A percentile compares a stretch with the other conserved stretches of the same genome.
Evolutionary conservation across 2,888 invertebrate genomes (phyloP).

Genomic region (Smittia aterrima): DNA sequence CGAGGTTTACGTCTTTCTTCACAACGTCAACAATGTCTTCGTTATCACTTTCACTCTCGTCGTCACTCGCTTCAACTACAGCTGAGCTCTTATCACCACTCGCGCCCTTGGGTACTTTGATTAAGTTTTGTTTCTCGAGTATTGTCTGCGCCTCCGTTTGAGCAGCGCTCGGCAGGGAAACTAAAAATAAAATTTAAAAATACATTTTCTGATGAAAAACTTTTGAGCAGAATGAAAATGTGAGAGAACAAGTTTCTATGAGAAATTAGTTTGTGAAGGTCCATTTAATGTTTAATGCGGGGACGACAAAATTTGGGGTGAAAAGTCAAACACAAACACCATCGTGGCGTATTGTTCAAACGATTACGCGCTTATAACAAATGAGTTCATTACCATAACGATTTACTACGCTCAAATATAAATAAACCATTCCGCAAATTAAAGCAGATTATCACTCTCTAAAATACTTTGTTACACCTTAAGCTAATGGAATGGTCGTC

Average conservation of each 20-base stretch:
- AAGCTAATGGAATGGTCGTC: background rate
- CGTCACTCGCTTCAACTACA: conserved; percentile 27
- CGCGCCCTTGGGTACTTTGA: background rate
- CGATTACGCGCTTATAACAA: background rate
- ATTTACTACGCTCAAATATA: conserved; percentile 52
- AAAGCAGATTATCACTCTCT: background rate
- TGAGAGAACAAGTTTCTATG: background rate
- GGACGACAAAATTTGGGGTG: background rate
- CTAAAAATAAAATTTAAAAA: conserved; percentile 46
- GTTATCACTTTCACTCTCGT: conserved; percentile 38
- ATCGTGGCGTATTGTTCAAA: background rate
- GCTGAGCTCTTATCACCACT: conserved; percentile 30
- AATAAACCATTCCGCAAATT: conserved; percentile 50
- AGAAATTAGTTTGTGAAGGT: background rate
- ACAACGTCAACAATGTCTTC: background rate
- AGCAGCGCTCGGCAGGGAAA: conserved; percentile 54
- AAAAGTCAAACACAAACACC: background rate
- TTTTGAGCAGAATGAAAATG: background rate
- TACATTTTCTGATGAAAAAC: conserved; percentile 19
- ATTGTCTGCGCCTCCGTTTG: conserved; percentile 48
- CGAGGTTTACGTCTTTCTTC: conserved; percentile 32
- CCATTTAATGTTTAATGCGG: background rate
- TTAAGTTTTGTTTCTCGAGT: conserved; percentile 22
- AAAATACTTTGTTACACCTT: background rate
- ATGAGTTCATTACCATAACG: conserved; percentile 51